phyloP scores from a whole-genome alignment of 2,888 invertebrate genomes.

The Pogonocherus hispidulus region DNA sequence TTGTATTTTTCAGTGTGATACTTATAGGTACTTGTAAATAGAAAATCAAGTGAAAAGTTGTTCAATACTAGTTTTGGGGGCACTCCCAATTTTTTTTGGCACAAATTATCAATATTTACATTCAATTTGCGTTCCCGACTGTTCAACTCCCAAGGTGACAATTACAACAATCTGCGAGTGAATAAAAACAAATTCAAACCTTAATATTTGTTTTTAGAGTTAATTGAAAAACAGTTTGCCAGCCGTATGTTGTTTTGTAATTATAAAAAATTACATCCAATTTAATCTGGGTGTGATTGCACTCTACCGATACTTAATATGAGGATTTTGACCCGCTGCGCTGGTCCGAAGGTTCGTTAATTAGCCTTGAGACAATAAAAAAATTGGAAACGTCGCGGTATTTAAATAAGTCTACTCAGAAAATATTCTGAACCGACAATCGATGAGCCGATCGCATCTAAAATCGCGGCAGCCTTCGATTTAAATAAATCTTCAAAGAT shows the following conservation, averaged over 20 bases:
- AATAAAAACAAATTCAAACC: constrained; percentile 25
- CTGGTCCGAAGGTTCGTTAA: constrained; percentile 28
- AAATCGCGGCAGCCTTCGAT: not conserved
- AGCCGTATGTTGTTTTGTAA: not conserved
- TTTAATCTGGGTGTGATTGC: constrained; percentile 22
- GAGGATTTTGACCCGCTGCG: constrained; percentile 18
- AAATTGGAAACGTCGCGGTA: constrained; percentile 30
- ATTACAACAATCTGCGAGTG: constrained; percentile 10
- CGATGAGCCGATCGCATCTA: constrained; percentile 4
- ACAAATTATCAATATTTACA: constrained; percentile 15
- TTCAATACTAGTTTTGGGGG: not conserved
- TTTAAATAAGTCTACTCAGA: constrained; percentile 29
- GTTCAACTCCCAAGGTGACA: constrained; percentile 31
- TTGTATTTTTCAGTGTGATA: not conserved
- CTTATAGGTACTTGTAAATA: not conserved
- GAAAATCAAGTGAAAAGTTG: not conserved
- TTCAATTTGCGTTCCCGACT: constrained; percentile 11
- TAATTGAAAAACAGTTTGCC: not conserved
- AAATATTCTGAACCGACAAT: constrained; percentile 20
- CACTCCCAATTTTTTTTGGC: not conserved
- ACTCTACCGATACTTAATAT: constrained; percentile 1
- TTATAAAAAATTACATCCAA: constrained; percentile 15
- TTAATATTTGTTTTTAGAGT: constrained; percentile 6
- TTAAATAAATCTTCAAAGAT: not conserved
- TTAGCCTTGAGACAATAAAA: constrained; percentile 32